Conservation (phyloP, 2,888 invertebrate genomes). For the Euphydryas editha region DNA sequence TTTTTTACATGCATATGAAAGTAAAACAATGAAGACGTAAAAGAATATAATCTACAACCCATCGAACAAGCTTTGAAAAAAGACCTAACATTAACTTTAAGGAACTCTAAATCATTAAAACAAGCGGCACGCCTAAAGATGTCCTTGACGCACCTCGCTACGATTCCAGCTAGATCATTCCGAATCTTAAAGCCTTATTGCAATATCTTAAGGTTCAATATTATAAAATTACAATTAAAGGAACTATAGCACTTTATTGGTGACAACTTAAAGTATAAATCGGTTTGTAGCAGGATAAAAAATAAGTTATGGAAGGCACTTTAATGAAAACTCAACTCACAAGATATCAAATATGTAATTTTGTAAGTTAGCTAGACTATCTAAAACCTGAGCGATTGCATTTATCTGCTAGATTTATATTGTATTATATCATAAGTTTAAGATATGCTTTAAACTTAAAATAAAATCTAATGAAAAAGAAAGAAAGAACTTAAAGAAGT, state of each 20-base stretch:
- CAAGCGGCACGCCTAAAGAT: constrained; percentile 50
- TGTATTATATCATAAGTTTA: no score
- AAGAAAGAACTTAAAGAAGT: no score
- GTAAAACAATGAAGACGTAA: no score
- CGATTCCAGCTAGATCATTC: constrained; percentile 34
- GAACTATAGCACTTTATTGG: constrained; percentile 3
- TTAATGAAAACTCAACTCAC: background rate
- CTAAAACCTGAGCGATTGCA: background rate
- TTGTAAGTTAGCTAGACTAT: background rate
- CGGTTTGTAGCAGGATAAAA: background rate
- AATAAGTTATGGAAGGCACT: background rate
- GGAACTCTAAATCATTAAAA: constrained; percentile 39
- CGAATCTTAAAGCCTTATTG: constrained; percentile 20
- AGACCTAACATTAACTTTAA: background rate
- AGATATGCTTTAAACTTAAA: background rate
- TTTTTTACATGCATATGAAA: background rate
- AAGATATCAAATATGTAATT: background rate
- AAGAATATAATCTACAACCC: background rate
- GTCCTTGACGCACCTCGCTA: constrained; percentile 76
- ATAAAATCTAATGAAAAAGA: no score
- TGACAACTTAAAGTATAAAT: constrained; percentile 13
- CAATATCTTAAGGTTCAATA: constrained; percentile 20
- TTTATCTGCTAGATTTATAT: background rate
- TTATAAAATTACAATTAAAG: background rate
- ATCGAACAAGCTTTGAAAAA: background rate